Evolutionary conservation across 2,797 vertebrate genomes (phyloP).

Genomic region (Rhincodon typus): DNA sequence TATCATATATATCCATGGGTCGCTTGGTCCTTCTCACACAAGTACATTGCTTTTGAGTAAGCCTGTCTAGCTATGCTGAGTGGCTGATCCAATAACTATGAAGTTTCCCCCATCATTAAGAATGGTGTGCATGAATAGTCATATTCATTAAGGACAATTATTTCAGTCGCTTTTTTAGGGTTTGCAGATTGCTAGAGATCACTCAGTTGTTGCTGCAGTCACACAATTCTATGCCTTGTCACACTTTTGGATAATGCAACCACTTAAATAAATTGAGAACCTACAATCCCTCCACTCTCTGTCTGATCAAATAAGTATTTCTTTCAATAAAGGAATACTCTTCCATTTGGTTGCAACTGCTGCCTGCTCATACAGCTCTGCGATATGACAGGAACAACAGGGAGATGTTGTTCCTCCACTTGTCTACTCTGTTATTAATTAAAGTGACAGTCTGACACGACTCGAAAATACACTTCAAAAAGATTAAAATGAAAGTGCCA

Average conservation of each 20-base stretch:
- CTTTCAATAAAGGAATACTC: neutral
- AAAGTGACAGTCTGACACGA: conserved; percentile 14
- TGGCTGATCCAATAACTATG: too few species aligned
- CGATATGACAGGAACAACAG: neutral
- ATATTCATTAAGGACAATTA: too few species aligned
- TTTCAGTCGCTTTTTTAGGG: too few species aligned
- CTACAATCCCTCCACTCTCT: neutral
- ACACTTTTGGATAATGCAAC: neutral
- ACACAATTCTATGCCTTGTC: neutral
- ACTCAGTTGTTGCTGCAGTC: neutral
- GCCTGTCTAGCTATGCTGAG: too few species aligned
- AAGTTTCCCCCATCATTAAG: too few species aligned
- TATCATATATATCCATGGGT: too few species aligned
- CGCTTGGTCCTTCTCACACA: too few species aligned
- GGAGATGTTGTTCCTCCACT: neutral
- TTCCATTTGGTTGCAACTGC: neutral
- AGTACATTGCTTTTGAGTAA: too few species aligned
- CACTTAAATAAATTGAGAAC: neutral
- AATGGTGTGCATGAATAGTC: too few species aligned
- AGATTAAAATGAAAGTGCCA: neutral
- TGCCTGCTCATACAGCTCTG: neutral
- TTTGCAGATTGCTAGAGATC: too few species aligned
- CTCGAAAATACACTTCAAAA: neutral
- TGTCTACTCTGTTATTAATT: neutral
- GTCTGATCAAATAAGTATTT: neutral